Evolutionary conservation across 2,797 vertebrate genomes (phyloP).

Genomic region (Balearica regulorum): DNA sequence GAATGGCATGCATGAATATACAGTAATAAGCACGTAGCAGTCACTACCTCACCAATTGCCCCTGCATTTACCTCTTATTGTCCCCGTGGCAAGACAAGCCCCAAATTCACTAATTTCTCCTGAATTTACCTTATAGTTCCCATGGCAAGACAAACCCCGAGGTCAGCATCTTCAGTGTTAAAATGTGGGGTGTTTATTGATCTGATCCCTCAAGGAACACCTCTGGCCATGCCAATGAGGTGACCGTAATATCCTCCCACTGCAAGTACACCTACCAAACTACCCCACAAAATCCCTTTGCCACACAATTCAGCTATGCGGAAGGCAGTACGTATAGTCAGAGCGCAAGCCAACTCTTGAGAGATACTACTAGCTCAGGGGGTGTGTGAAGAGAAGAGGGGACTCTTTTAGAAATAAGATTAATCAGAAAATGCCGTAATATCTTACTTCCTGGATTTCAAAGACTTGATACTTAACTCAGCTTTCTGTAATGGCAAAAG

Average conservation of each 20-base stretch:
- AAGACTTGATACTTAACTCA: background rate
- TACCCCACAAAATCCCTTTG: background rate
- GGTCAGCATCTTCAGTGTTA: background rate
- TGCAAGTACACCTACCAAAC: background rate
- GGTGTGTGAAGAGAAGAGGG: background rate
- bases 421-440: background rate
- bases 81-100: background rate
- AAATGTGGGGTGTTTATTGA: background rate
- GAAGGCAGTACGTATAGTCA: background rate
- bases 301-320: background rate
- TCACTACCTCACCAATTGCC: background rate
- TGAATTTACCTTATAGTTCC: background rate
- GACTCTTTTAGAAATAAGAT: background rate
- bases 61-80: background rate
- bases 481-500: background rate
- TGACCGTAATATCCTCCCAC: background rate
- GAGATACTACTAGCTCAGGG: background rate
- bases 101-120: background rate
- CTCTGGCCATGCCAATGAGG: background rate
- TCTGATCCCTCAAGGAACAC: background rate
- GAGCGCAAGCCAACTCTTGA: background rate
- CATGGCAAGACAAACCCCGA: background rate
- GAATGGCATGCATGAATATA: slow-evolving; percentile 26
- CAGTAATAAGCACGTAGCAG: slow-evolving; percentile 18
- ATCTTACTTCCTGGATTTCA: slow-evolving; percentile 14